Percentiles rank a stretch among this genome's conserved stretches.
Evolutionary conservation across 2,888 invertebrate species (phyloP).

Genomic region (Phaonia tiefii): DNA sequence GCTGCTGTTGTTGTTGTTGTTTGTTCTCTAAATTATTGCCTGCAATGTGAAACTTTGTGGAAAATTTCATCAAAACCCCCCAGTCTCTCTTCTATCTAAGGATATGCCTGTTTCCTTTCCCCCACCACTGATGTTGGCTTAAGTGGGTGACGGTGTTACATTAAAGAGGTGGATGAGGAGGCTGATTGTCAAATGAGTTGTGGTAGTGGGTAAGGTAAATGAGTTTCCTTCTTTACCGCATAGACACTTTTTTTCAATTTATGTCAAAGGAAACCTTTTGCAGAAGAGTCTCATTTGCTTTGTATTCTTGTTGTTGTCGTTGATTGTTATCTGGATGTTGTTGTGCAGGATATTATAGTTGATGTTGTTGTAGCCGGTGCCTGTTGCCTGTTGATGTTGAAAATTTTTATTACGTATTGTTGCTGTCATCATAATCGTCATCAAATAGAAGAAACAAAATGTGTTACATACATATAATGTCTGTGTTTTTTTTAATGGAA

Average conservation of each 20-base stretch:
- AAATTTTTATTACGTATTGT: constrained; percentile 43
- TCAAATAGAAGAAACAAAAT: not conserved
- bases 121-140: not conserved
- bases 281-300: constrained; percentile 27
- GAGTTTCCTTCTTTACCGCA: constrained; percentile 31
- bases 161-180: not conserved
- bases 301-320: constrained; percentile 6
- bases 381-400: constrained; percentile 40
- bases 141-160: not conserved
- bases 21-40: constrained; percentile 34
- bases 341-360: not conserved
- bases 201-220: constrained; percentile 18
- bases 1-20: not conserved
- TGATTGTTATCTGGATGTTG: not conserved
- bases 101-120: not conserved
- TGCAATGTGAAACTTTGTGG: constrained; percentile 45
- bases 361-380: not conserved
- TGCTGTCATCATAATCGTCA: constrained; percentile 44
- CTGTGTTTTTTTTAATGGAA: not conserved
- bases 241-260: constrained; percentile 18
- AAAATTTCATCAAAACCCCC: constrained; percentile 43
- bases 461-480: not conserved
- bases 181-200: too few species aligned
- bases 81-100: not conserved
- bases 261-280: constrained; percentile 11